Base-by-base conservation (phyloP, 2,113 vertebrate species). In the Paramisgurnus dabryanus region DNA sequence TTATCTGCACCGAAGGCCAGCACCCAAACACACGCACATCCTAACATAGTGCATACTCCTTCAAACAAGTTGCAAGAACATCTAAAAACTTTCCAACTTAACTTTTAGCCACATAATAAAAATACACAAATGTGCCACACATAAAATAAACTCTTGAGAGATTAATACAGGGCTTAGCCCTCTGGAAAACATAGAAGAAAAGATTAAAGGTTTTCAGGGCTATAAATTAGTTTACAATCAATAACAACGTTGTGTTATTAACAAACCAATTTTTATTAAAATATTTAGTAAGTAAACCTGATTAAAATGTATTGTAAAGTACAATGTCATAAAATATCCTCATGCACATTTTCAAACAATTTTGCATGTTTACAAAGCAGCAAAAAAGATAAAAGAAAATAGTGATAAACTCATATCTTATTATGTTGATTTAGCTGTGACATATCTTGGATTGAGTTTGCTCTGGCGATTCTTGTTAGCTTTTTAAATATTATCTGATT, bases 1-100 rank as follows among this genome's bases (percentile, higher is more conserved):
- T 58, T 66, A 43, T 78, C 68, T 82, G 57, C 45, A 68, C 83
- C 67, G 47, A 64, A 80, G 67, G 67, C 65, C 43, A 22, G 50
- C 50, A 76, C 34, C 13, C 55, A 61, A 76, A 71, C 58, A 73
- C 76, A 67, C 60, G 67, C 50, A 55, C 63, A 57, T 64, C 40
- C 61, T 53, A 27, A 27, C 39, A 67, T 7, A 66, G 27, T 77
- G 58, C 58, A 67, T 49, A 67, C 70, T 66, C 7, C 57, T 55
- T 13, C 34, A 58, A 49, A 53, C 17, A 53, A 64, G 45, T 72
- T 45, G 65, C n/a, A 27, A 60, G 49, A 80, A 75, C 79, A 66
- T 75, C 41, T 10, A 67, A 67, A 55, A 81, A 58, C 75, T 34
- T 65, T 11, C 39, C 12, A 17, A 55, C 47, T 5, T 55, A 76